A percentile compares a stretch with the other conserved stretches of the same genome.
Conservation (phyloP, 2,113 vertebrate genomes). For the Tautogolabrus adspersus region DNA sequence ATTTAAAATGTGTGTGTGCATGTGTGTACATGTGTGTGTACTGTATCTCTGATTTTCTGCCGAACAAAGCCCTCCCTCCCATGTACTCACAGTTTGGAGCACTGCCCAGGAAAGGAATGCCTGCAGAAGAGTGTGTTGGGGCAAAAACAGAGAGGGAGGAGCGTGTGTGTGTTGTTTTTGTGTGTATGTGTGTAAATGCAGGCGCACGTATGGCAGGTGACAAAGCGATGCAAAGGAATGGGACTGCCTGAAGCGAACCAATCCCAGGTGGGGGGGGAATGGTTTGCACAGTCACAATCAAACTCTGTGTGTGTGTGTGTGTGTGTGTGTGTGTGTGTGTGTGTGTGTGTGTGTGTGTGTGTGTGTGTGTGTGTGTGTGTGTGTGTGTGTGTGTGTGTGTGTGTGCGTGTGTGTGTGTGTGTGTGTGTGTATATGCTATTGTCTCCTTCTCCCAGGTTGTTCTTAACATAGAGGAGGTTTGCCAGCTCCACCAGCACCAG, state of each 20-base stretch:
- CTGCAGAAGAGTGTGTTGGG: conserved; percentile 56
- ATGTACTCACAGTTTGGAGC: conserved; percentile 69
- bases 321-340: conserved; percentile 23
- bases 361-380: conserved; percentile 13
- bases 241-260: conserved; percentile 46
- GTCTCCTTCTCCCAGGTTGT: conserved; percentile 71
- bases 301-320: conserved; percentile 10
- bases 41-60: conserved; percentile 68
- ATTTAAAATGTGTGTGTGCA: conserved; percentile 51
- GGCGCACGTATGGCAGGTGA: conserved; percentile 61
- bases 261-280: conserved; percentile 64
- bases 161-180: conserved; percentile 8
- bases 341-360: conserved; percentile 23
- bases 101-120: conserved; percentile 72
- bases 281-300: conserved; percentile 59
- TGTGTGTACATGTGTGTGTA: conserved; percentile 37
- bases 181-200: conserved; percentile 13
- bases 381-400: conserved; percentile 23
- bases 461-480: conserved; percentile 50
- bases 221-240: conserved; percentile 47
- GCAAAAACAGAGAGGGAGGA: conserved; percentile 51
- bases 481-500: conserved; percentile 67
- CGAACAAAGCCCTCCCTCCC: conserved; percentile 66
- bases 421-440: conserved; percentile 38
- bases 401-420: conserved; percentile 24